Base-by-base conservation (phyloP, 2,888 invertebrate genomes). In the Teleiodes luculella region DNA sequence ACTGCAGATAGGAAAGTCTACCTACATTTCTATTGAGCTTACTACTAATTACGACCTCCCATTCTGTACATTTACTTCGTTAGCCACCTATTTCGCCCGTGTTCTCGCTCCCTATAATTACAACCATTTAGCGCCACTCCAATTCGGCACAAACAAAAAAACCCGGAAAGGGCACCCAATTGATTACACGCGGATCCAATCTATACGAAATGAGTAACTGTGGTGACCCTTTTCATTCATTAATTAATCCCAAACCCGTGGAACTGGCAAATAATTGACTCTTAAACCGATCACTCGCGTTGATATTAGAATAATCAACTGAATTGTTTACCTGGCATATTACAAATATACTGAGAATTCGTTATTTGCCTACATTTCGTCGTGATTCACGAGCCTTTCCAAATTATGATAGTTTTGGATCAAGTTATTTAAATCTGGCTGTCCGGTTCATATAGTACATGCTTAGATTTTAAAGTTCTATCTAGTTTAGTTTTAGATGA, bases 191-290 rank as follows among this genome's bases (percentile, higher is more conserved):
- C 70, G 70, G 74, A 75, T 78, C 73, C 77, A 78, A 83, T 81
- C 74, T 72, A 65, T 66, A 74, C 68, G 65, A 78, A 80, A 82
- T 79, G 78, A 79, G 77, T 78, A 77, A 79, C 79, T 74, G 60
- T 64, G 63, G 70, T 72, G 78, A 76, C 83, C 82, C 85, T 83
- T 83, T 85, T 83, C 81, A 80, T 76, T 77, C 76, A 78, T 80
- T 86, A 84, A 86, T 86, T 84, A 86, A 84, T 80, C 80, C 80
- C 72, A 74, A 80, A 78, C 75, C 74, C 70, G 74, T 66, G 73
- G 74, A 76, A 75, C 74, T 74, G 72, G 63, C 77, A 73, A 76
- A 82, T 84, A 80, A 85, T 82, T 78, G 80, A 74, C 80, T 78
- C 79, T 80, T 76, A 78, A 81, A 82, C 67, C 76, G 80, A 80